Base-by-base conservation (phyloP, 2,888 invertebrate genomes). In the Diplolepis rosae region DNA sequence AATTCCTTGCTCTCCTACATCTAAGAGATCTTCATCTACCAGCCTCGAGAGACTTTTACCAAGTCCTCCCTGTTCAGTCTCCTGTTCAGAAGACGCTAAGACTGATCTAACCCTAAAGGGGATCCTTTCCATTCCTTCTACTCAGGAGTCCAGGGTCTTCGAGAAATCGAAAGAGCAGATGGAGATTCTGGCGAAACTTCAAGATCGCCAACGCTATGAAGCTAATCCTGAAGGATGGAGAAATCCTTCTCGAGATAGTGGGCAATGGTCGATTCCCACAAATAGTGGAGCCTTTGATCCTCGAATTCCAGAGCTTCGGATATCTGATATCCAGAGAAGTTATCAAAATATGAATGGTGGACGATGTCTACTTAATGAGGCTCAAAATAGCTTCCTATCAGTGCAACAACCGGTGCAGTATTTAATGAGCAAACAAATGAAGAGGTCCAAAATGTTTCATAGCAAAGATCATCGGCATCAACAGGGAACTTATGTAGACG, bases 51-150 rank as follows among this genome's bases (percentile, higher is more conserved):
- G 93, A 11, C 86, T 94, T 6, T 88, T 93, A 18, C 92, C 93
- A 0, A 94, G 94, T 86, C 93, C 94, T 0, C 93, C 88, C 0
- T 87, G 87, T 71, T 86, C 93, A 0, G 93, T 94, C 1, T 92
- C 93, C n/a, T 94, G 94, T 82, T 94, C 94, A 0, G 93, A 94
- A 79, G 94, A 94, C 85, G 92, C 92, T 3, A 92, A 92, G 77
- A 92, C 91, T 80, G 90, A 92, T 71, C 70, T 84, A 0, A 84
- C 82, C 0, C 68, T 83, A 6, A 83, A 83, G 24, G 80, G 80
- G 15, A 84, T 85, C 13, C 72, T 86, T 27, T 76, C 82, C 0
- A 79, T 80, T 0, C 79, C 84, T 7, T 45, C 52, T 9, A 78
- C 76, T 42, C 7, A 71, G 18, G 79, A 82, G 5, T 39, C 69